These are phyloP conservation scores for Ophiodon elongatus DNA, from an alignment of 2,113 vertebrate species.

Conservation along the genomic window DNA sequence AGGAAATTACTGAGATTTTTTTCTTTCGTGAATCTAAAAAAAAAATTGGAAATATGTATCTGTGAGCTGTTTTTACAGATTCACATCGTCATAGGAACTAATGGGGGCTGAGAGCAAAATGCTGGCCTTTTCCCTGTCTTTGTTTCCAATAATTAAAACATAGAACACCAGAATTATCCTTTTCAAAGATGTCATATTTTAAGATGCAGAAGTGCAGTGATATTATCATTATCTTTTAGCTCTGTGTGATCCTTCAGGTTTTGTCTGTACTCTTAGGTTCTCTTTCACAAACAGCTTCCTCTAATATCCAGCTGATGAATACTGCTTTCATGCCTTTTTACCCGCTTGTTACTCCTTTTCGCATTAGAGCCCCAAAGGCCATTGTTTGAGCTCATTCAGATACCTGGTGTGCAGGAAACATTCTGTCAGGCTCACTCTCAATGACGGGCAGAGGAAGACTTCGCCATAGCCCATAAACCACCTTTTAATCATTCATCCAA, in stretches of 20 bases:
- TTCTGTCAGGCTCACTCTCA: slow-evolving; percentile 25
- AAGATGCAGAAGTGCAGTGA: not conserved
- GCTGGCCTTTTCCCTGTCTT: not conserved
- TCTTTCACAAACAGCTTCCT: slow-evolving; percentile 33
- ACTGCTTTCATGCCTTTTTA: slow-evolving; percentile 32
- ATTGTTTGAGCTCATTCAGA: slow-evolving; percentile 49
- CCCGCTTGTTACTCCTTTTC: slow-evolving; percentile 8
- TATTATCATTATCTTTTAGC: not conserved
- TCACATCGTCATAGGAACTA: not conserved
- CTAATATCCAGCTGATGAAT: slow-evolving; percentile 38
- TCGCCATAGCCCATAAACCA: slow-evolving; percentile 51
- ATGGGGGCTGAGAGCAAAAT: not conserved
- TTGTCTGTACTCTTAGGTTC: slow-evolving; percentile 6
- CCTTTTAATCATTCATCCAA: slow-evolving; percentile 68
- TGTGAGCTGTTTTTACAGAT: not conserved
- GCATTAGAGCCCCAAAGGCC: slow-evolving; percentile 46
- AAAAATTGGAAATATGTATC: not conserved
- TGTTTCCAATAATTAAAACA: not conserved
- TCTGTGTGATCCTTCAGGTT: not conserved
- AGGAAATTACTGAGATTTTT: not conserved
- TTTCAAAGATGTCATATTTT: not conserved
- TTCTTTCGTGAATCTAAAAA: not conserved
- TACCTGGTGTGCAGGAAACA: slow-evolving; percentile 43
- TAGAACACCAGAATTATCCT: not conserved
- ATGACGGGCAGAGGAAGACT: slow-evolving; percentile 49